Evolutionary conservation across 2,888 invertebrate species (phyloP).

Genomic region (Synanthedon formicaeformis): DNA sequence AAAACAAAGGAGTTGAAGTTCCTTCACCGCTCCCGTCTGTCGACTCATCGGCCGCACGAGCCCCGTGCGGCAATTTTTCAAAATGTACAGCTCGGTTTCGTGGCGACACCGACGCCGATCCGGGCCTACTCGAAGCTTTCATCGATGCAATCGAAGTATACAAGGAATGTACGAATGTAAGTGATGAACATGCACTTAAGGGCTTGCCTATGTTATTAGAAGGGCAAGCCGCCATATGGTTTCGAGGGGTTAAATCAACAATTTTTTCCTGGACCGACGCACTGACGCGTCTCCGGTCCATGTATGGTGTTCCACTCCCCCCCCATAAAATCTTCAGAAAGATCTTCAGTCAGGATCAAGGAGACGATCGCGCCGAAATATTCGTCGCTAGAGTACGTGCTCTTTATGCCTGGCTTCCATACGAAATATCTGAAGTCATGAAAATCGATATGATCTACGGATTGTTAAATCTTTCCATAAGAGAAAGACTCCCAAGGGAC

Average conservation of each 20-base stretch:
- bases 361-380: not conserved
- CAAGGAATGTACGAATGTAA: no score
- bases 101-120: no score
- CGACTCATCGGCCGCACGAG: no score
- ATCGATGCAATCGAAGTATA: no score
- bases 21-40: no score
- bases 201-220: not conserved
- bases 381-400: not conserved
- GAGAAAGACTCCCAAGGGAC: not conserved
- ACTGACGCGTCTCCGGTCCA: not conserved
- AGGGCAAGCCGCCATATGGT: not conserved
- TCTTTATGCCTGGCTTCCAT: not conserved
- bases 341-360: conserved; percentile 1
- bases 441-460: not conserved
- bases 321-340: not conserved
- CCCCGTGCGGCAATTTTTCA: no score
- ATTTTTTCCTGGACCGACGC: not conserved
- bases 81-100: no score
- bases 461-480: not conserved
- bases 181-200: not conserved
- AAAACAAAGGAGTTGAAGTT: no score
- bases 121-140: no score
- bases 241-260: not conserved
- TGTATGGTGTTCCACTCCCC: not conserved
- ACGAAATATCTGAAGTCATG: not conserved